Percentiles rank a stretch among this genome's conserved stretches.
phyloP scores from a whole-genome alignment of 2,113 vertebrate genomes.

The Upupa epops region DNA sequence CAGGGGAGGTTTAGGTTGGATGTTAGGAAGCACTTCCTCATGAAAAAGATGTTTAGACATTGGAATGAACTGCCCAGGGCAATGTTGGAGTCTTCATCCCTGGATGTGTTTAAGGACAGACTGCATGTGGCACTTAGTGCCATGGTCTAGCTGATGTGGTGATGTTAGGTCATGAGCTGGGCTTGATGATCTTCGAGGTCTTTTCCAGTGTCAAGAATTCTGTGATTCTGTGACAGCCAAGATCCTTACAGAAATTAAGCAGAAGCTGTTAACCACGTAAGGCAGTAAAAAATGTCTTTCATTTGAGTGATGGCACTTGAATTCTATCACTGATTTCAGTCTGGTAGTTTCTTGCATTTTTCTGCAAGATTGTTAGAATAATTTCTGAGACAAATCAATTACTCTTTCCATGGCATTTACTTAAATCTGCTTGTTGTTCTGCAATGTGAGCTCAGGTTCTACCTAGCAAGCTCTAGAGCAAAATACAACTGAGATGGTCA shows the following conservation, averaged over 20 bases:
- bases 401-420: neutral
- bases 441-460: neutral
- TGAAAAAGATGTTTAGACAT: too few relatives aligned
- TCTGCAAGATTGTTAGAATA: neutral
- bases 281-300: neutral
- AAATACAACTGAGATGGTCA: neutral
- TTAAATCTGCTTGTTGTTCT: neutral
- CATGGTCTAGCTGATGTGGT: too few relatives aligned
- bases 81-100: too few relatives aligned
- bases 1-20: too few relatives aligned
- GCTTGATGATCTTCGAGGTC: too few relatives aligned
- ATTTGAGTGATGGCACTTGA: neutral
- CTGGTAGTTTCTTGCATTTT: neutral
- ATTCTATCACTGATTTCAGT: neutral
- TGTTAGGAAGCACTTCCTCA: too few relatives aligned
- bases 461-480: neutral
- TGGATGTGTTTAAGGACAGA: too few relatives aligned
- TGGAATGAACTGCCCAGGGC: too few relatives aligned
- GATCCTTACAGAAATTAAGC: neutral
- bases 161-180: too few relatives aligned
- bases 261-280: neutral
- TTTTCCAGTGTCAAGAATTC: too few relatives aligned
- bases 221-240: neutral
- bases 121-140: too few relatives aligned
- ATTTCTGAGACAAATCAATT: neutral